Evolutionary conservation across 2,113 vertebrate genomes (phyloP).

Genomic region (Lutjanus erythropterus): DNA sequence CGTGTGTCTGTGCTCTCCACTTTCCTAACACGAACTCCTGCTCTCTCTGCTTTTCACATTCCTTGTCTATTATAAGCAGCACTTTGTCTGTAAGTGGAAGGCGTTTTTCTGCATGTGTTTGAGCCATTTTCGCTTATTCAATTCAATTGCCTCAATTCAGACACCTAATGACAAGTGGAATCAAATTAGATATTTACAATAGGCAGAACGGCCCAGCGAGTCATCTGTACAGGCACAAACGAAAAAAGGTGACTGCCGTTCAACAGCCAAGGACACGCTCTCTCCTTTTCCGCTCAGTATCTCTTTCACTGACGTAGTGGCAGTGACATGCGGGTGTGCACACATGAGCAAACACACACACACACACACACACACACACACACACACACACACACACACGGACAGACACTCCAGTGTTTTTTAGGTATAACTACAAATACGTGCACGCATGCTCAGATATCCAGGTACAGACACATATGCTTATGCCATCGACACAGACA

Average conservation of each 20-base stretch:
- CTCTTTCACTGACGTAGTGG: slow-evolving; percentile 48
- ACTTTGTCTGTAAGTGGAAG: slow-evolving; percentile 55
- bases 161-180: slow-evolving; percentile 55
- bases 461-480: slow-evolving; percentile 39
- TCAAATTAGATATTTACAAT: slow-evolving; percentile 74
- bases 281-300: slow-evolving; percentile 43
- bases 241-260: slow-evolving; percentile 65
- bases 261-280: slow-evolving; percentile 69
- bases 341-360: slow-evolving; percentile 17
- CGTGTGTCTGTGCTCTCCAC: slow-evolving; percentile 13
- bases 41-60: slow-evolving; percentile 32
- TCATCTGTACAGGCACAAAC: slow-evolving; percentile 48
- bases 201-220: slow-evolving; percentile 42
- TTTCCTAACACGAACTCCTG: slow-evolving; percentile 25
- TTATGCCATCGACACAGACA: slow-evolving; percentile 43
- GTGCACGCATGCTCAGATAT: slow-evolving; percentile 52
- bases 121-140: slow-evolving; percentile 46
- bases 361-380: slow-evolving; percentile 21
- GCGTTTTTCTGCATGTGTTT: slow-evolving; percentile 33
- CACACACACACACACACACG: not conserved
- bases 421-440: slow-evolving; percentile 39
- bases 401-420: slow-evolving; percentile 15
- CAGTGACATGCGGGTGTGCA: slow-evolving; percentile 41
- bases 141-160: slow-evolving; percentile 52
- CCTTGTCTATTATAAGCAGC: slow-evolving; percentile 45